Evolutionary conservation across 2,797 vertebrate species (phyloP).

Genomic region (Borostomias antarcticus): DNA sequence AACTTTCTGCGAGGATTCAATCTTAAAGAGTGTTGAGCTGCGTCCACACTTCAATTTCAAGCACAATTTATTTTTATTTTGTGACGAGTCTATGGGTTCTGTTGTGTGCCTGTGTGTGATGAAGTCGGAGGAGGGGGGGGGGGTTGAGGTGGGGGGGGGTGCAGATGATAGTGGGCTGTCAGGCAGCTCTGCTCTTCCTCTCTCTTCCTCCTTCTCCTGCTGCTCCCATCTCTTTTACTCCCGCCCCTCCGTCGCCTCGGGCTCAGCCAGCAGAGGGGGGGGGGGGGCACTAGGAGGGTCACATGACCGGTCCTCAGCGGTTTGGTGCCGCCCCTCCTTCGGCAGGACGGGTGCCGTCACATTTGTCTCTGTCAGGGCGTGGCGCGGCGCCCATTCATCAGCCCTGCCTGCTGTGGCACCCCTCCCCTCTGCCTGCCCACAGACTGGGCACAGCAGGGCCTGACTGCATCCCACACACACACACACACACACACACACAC

Average conservation of each 20-base stretch:
- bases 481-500: constrained; percentile 58
- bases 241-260: constrained; percentile 35
- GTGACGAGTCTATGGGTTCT: constrained; percentile 1
- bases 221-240: constrained; percentile 26
- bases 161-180: constrained; percentile 17
- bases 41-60: no score
- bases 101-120: background rate
- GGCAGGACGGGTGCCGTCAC: constrained; percentile 74
- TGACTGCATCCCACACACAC: constrained; percentile 77
- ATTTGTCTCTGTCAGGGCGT: constrained; percentile 85
- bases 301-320: constrained; percentile 67
- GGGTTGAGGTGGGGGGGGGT: background rate
- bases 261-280: constrained; percentile 50
- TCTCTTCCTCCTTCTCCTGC: constrained; percentile 21
- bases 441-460: constrained; percentile 76
- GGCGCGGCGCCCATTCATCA: constrained; percentile 83
- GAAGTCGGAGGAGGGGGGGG: background rate
- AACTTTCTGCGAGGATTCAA: constrained; percentile 63
- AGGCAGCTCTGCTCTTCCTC: constrained; percentile 35
- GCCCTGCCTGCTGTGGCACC: constrained; percentile 78
- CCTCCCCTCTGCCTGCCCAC: constrained; percentile 71
- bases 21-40: constrained; percentile 51
- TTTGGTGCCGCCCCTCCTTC: constrained; percentile 52
- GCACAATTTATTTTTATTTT: no score
- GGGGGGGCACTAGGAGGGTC: constrained; percentile 34